phyloP scores from a whole-genome alignment of 1,140 invertebrate species.

The Triops longicaudatus region DNA sequence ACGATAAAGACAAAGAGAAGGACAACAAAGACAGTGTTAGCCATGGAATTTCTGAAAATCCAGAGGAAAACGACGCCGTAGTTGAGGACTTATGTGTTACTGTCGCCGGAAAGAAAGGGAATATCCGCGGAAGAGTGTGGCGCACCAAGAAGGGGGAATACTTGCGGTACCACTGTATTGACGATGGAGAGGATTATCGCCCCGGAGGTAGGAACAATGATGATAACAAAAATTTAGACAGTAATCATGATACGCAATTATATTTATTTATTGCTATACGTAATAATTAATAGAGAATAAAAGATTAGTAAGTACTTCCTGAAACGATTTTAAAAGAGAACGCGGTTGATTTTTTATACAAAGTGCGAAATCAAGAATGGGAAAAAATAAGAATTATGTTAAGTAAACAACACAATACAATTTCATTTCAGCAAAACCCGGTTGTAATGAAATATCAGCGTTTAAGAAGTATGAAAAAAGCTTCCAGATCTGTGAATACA shows the following conservation, averaged over 20 bases:
- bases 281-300: too few relatives aligned
- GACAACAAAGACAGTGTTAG: not conserved
- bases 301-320: too few relatives aligned
- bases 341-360: too few relatives aligned
- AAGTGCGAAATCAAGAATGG: too few relatives aligned
- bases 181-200: slow-evolving; percentile 36
- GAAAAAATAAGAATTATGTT: too few relatives aligned
- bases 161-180: slow-evolving; percentile 36
- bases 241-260: not conserved
- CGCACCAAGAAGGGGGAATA: slow-evolving; percentile 36
- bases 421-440: too few relatives aligned
- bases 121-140: slow-evolving; percentile 36
- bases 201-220: slow-evolving; percentile 35
- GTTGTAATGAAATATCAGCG: too few relatives aligned
- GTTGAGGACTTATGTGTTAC: slow-evolving; percentile 36
- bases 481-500: too few relatives aligned
- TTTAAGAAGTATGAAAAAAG: too few relatives aligned
- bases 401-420: too few relatives aligned
- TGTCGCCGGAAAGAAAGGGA: slow-evolving; percentile 37
- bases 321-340: too few relatives aligned
- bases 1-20: slow-evolving; percentile 17
- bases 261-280: too few relatives aligned
- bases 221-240: not conserved
- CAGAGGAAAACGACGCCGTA: slow-evolving; percentile 15
- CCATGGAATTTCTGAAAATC: not conserved